Percentiles rank a stretch among this genome's conserved stretches.
Conservation (phyloP, 2,113 vertebrate species). For the Alectura lathami region DNA sequence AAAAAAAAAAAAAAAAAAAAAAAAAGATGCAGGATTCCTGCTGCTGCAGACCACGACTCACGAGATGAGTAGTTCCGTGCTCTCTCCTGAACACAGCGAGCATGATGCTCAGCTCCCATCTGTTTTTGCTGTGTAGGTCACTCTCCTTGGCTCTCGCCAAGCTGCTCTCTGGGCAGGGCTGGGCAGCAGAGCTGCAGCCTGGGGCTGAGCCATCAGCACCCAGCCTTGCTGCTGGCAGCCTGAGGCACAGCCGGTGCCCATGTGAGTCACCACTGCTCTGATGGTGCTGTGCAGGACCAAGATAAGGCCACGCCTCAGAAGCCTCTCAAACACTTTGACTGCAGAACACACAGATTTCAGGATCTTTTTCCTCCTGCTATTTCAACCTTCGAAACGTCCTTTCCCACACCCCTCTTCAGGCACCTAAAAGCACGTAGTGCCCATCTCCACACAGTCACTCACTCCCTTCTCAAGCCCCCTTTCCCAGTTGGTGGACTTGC, state of each 20-base stretch:
- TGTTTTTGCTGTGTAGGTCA: constrained; percentile 22
- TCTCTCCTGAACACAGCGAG: neutral
- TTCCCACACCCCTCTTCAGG: fast-evolving
- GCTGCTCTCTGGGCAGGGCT: neutral
- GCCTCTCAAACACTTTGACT: neutral
- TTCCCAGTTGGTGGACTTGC: neutral
- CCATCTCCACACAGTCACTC: neutral
- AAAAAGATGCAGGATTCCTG: neutral
- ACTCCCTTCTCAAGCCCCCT: neutral
- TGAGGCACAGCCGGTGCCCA: fast-evolving
- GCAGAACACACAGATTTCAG: neutral
- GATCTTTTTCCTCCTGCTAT: neutral
- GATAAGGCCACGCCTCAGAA: neutral
- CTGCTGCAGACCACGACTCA: neutral
- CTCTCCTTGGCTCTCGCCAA: neutral
- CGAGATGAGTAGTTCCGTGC: neutral
- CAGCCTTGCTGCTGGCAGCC: neutral
- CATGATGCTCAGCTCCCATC: neutral
- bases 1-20: neutral
- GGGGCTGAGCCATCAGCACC: fast-evolving
- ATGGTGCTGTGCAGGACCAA: no score
- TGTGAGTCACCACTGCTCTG: neutral
- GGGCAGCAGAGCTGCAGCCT: fast-evolving
- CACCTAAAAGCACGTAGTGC: fast-evolving
- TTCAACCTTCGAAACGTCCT: neutral